Evolutionary conservation across 2,888 invertebrate species (phyloP), one percentile per base, ranked within the genome.

Genomic region (Biston stratarius): DNA sequence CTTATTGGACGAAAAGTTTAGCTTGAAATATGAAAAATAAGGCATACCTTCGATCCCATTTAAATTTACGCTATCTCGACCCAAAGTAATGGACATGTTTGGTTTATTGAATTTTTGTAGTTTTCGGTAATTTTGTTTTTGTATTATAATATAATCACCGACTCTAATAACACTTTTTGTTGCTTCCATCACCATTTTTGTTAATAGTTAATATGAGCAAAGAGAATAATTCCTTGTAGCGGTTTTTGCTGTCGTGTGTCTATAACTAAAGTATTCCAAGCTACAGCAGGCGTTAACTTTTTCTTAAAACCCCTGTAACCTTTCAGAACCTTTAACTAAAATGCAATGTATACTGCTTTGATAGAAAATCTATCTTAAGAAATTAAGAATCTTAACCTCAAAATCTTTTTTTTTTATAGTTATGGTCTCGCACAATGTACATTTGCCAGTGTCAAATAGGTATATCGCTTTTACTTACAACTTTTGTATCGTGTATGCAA

Each of bases 111-210:
- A 95, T 88, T 97, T 97, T 75, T 96, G 96, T 24, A 97, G 83
- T 87, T 97, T 97, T 68, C 95, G 96, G 82, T 96, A 97, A 77
- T 95, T 96, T 75, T 97, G 96, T 68, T 97, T 95, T 82, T 97
- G 96, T 52, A 97, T 95, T 63, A 97, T 94, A 59, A 97, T 95
- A 82, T 96, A 96, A 79, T 96, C 96, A 8, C 97, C 97, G 11
- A 95, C 81, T 85, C 95, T 95, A 66, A 97, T 96, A 64, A 82
- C 82, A 60, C 67, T 67, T 64, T 60, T 64, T 24, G 51, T 62
- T 0, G 57, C 14, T 36, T 71, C 58, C 65, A 65, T 67, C 56
- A 38, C 24, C 24, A 48, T 34, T 51, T 36, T 51, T 36, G n/a
- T 36, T 14, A 10, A 14, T 52, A 8, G n/a, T n/a, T 36, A 33